Conservation (phyloP, 37 sponge, comb jelly and placozoan species). For the Trichoplax adhaerens region DNA sequence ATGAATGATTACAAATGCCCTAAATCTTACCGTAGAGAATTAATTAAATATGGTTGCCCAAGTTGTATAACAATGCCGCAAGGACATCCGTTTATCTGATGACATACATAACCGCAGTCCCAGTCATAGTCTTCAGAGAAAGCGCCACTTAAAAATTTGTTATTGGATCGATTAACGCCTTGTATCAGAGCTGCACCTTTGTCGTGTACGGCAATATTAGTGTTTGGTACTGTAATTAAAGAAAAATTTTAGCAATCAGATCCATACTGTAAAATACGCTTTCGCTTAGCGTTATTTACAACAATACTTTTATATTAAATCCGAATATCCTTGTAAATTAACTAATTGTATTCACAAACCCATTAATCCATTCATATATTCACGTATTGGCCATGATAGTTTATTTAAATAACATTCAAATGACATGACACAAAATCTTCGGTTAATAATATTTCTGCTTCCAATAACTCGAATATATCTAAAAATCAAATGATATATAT, state of each 20-base stretch:
- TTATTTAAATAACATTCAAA: constrained; percentile 29
- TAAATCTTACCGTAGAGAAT: constrained; percentile 3
- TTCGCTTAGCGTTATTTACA: too few relatives aligned
- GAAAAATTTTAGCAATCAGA: background rate
- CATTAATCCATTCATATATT: constrained; percentile 28
- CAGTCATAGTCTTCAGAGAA: constrained; percentile 76
- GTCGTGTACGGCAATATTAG: constrained; percentile 71
- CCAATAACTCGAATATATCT: constrained; percentile 67
- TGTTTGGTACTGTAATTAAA: constrained; percentile 20
- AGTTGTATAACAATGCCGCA: constrained; percentile 69
- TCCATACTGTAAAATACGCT: too few relatives aligned
- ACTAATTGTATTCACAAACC: background rate
- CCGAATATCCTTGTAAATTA: too few relatives aligned
- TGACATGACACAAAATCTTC: constrained; percentile 63
- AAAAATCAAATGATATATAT: background rate
- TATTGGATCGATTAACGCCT: constrained; percentile 65
- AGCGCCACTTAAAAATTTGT: constrained; percentile 76
- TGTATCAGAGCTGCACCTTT: constrained; percentile 80
- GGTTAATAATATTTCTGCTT: constrained; percentile 61
- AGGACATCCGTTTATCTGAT: constrained; percentile 22
- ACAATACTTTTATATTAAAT: too few relatives aligned
- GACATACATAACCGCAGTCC: constrained; percentile 96
- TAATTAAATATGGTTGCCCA: constrained; percentile 64
- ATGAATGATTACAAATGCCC: too few relatives aligned
- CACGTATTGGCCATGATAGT: too few relatives aligned